A percentile compares a stretch with the other conserved stretches of the same genome.
These are phyloP conservation scores for Meandrusa payeni DNA, from an alignment of 2,888 invertebrate genomes.

Conservation along the genomic window DNA sequence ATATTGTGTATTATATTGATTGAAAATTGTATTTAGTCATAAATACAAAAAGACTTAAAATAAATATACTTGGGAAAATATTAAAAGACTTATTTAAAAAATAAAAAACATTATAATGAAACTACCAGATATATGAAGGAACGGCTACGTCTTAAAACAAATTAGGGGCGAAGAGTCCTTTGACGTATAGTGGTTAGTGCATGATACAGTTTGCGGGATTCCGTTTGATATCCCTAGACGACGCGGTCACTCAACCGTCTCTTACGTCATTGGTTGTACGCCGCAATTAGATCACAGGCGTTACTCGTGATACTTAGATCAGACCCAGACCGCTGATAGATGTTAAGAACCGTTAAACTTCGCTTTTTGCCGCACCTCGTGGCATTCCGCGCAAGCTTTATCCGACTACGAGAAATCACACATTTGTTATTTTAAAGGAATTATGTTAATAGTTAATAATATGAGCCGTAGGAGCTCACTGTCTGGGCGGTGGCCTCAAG, in stretches of 20 bases:
- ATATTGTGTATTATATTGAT: no score
- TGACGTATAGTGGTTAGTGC: constrained; percentile 11
- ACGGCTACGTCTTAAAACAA: constrained; percentile 12
- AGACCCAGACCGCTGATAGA: constrained; percentile 58
- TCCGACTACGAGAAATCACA: constrained; percentile 30
- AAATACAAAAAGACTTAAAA: no score
- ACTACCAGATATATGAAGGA: no score
- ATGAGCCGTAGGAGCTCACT: no score
- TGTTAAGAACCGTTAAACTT: constrained; percentile 71
- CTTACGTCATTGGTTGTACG: constrained; percentile 67
- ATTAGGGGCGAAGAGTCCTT: constrained; percentile 2
- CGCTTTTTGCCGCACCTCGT: constrained; percentile 51
- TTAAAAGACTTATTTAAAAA: no score
- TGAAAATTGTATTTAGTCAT: no score
- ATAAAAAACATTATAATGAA: no score
- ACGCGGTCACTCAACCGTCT: constrained; percentile 75
- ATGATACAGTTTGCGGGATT: constrained; percentile 45
- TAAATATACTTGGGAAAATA: no score
- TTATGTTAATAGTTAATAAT: no score
- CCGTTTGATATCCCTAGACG: constrained; percentile 61
- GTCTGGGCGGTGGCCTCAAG: no score
- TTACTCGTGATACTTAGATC: constrained; percentile 64
- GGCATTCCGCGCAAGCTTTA: constrained; percentile 47
- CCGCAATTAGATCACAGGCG: constrained; percentile 75
- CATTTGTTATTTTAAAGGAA: constrained; percentile 11